Evolutionary conservation across 2,888 invertebrate genomes (phyloP), one percentile per base, ranked within the genome.

Genomic region (Lissocephala sabroskyi): DNA sequence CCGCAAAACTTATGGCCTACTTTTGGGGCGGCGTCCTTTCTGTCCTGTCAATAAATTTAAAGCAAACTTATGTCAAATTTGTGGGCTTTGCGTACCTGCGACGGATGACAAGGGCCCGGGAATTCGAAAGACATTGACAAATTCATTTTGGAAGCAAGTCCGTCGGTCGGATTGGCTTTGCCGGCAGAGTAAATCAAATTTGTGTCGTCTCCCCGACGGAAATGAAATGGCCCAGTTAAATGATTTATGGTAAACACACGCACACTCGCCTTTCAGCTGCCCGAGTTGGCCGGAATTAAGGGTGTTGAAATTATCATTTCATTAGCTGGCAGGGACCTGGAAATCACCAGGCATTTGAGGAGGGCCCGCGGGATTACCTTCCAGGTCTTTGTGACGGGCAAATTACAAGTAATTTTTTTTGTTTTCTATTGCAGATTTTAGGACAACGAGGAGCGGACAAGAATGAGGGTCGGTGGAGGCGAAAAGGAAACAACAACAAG

Each of bases 141-240:
- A 71, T 75, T 78, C 66, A 71, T 62, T 65, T 66, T 18, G n/a
- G 39, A 17, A n/a, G 40, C 28, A 36, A 19, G 44, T 46, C 47
- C 45, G 32, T 56, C 23, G 3, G 41, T 33, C 14, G 18, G 11
- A 11, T 18, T 23, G 23, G 19, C 51, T 23, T 10, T 18, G 41
- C n/a, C 28, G 11, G 9, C n/a, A 1, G 11, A 71, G 76, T 78
- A 67, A 78, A 71, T 78, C 71, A 71, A 78, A 75, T 71, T 75
- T 71, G 53, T 32, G 17, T 41, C n/a, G 63, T 61, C 64, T 70
- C 76, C 71, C 41, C 57, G 57, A 26, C 78, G 68, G 68, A 77
- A 70, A 70, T 70, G 78, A 78, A 70, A 78, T 75, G 78, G 78
- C 70, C 70, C 78, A 78, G 76, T 78, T 75, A 78, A 71, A 71